These are phyloP conservation scores for Drosophila serrata DNA, from an alignment of 1,140 invertebrate genomes.

Conservation along the genomic window DNA sequence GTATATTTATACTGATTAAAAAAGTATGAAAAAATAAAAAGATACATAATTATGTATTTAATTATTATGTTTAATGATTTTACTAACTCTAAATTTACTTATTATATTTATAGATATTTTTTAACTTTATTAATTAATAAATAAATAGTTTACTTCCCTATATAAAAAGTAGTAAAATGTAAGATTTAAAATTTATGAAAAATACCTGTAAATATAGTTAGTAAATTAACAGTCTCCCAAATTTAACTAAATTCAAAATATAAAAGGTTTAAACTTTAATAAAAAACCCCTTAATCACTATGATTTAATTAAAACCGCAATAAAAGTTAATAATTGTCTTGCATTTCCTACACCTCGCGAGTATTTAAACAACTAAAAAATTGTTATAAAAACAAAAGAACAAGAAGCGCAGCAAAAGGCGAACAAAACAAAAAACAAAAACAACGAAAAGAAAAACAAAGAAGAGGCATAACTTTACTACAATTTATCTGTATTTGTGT, in stretches of 20 bases:
- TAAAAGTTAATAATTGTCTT: constrained; percentile 6
- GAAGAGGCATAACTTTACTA: constrained; percentile 66
- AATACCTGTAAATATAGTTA: background rate
- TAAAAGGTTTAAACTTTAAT: background rate
- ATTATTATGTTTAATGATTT: too few relatives aligned
- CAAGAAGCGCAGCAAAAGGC: constrained; percentile 61
- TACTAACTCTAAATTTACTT: too few relatives aligned
- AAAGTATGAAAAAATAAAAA: too few relatives aligned
- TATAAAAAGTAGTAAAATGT: too few relatives aligned
- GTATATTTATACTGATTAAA: too few relatives aligned
- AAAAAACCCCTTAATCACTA: background rate
- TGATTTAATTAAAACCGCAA: too few relatives aligned
- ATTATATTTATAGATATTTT: too few relatives aligned
- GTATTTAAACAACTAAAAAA: constrained; percentile 26
- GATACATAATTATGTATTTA: background rate
- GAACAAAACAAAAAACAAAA: too few relatives aligned
- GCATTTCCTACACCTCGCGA: background rate
- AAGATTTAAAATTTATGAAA: too few relatives aligned
- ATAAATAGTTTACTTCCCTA: too few relatives aligned
- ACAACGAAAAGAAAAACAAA: too few relatives aligned
- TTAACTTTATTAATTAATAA: too few relatives aligned
- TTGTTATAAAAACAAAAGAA: constrained; percentile 34
- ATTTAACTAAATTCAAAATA: background rate
- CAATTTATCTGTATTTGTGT: constrained; percentile 52
- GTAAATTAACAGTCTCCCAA: background rate